Evolutionary conservation across 2,113 vertebrate species (phyloP).

Genomic region (Pelvicachromis taeniatus): DNA sequence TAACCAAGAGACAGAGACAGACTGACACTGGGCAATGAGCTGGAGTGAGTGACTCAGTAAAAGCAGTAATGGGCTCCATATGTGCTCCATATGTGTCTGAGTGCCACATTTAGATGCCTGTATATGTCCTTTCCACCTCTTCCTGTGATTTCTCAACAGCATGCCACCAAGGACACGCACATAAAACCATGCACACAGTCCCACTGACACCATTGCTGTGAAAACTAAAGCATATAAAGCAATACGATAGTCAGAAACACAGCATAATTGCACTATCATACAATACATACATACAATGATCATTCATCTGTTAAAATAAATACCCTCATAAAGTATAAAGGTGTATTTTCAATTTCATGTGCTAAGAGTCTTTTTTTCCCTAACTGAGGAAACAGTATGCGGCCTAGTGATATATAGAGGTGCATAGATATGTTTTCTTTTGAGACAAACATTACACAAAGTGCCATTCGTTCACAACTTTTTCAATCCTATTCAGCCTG

Average conservation of each 20-base stretch:
- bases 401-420: not conserved
- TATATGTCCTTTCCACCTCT: slow-evolving; percentile 8
- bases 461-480: not conserved
- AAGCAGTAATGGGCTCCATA: slow-evolving; percentile 28
- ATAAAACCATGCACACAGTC: not conserved
- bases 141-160: not conserved
- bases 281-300: not conserved
- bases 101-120: slow-evolving; percentile 17
- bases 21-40: not conserved
- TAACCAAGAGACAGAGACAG: not conserved
- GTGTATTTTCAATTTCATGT: not conserved
- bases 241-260: not conserved
- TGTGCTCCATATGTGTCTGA: slow-evolving; percentile 9
- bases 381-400: not conserved
- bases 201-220: not conserved
- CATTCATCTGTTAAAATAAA: not conserved
- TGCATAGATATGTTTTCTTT: not conserved
- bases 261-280: not conserved
- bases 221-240: not conserved
- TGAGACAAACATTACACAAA: not conserved
- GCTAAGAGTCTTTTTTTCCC: not conserved
- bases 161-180: not conserved
- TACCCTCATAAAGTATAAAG: not conserved
- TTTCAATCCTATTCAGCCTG: not conserved
- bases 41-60: not conserved